Evolutionary conservation across 2,797 vertebrate species (phyloP).

Genomic region (Pangasius sanitwongsei): DNA sequence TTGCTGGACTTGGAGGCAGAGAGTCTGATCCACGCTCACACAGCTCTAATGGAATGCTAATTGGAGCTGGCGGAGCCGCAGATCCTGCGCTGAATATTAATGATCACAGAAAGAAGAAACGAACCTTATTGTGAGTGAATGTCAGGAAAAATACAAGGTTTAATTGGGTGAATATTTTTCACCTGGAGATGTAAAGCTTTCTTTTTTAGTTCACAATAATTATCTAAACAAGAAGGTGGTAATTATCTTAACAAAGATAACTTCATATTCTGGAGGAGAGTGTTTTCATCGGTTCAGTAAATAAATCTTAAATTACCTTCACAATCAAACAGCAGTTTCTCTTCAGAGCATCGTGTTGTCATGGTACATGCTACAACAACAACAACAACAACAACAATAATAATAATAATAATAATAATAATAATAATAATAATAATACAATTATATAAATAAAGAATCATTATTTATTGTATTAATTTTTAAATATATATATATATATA

Average conservation of each 20-base stretch:
- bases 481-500: background rate
- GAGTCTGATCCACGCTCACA: constrained; percentile 26
- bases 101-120: constrained; percentile 8
- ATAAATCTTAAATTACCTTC: background rate
- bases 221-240: background rate
- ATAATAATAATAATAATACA: too few species aligned
- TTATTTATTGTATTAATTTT: too few species aligned
- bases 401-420: too few species aligned
- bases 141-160: background rate
- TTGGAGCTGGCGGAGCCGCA: constrained; percentile 25
- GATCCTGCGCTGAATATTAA: constrained; percentile 38
- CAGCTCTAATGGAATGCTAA: constrained; percentile 46
- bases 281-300: background rate
- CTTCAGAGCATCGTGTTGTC: too few species aligned
- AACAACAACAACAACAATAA: too few species aligned
- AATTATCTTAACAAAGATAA: background rate
- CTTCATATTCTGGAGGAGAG: background rate
- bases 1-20: constrained; percentile 1
- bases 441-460: too few species aligned
- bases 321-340: too few species aligned
- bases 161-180: background rate
- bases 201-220: background rate
- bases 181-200: background rate
- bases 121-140: background rate
- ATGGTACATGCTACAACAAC: too few species aligned